Conservation (phyloP, 1,140 invertebrate genomes). For the Cecropterus lyciades region DNA sequence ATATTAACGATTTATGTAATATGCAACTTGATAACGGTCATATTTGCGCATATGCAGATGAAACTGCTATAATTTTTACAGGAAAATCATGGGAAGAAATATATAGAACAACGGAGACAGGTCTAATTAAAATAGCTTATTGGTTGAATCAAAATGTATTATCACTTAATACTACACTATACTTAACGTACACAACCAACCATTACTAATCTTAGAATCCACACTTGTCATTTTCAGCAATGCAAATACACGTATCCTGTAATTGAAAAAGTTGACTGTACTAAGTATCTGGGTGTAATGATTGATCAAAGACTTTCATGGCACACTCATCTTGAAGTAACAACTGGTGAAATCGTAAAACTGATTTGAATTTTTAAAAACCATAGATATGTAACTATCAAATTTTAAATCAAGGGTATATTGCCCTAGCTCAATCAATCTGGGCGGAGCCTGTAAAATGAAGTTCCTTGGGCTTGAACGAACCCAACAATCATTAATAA, state of each 20-base stretch:
- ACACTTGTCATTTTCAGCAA: neutral
- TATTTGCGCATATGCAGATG: too few relatives aligned
- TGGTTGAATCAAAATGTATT: constrained; percentile 4
- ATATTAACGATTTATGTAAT: too few relatives aligned
- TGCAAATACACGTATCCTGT: neutral
- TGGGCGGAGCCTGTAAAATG: constrained; percentile 32
- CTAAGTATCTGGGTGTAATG: constrained; percentile 19
- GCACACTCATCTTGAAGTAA: constrained; percentile 3
- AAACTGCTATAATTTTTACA: too few relatives aligned
- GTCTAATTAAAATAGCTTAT: constrained; percentile 6
- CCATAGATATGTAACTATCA: constrained; percentile 10
- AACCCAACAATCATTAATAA: constrained; percentile 21
- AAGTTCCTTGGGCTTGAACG: constrained; percentile 35
- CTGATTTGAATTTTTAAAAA: constrained; percentile 18
- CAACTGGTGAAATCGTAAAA: constrained; percentile 4
- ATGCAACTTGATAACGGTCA: too few relatives aligned
- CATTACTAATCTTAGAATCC: neutral
- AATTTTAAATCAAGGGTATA: neutral
- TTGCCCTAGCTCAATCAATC: constrained; percentile 1
- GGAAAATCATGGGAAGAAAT: constrained; percentile 11
- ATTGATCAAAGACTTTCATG: constrained; percentile 1
- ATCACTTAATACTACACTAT: constrained; percentile 30
- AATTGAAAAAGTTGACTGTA: constrained; percentile 9
- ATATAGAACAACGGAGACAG: constrained; percentile 4
- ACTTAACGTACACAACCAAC: constrained; percentile 24